Evolutionary conservation across 2,888 invertebrate genomes (phyloP).

Genomic region (Ophraella communa): DNA sequence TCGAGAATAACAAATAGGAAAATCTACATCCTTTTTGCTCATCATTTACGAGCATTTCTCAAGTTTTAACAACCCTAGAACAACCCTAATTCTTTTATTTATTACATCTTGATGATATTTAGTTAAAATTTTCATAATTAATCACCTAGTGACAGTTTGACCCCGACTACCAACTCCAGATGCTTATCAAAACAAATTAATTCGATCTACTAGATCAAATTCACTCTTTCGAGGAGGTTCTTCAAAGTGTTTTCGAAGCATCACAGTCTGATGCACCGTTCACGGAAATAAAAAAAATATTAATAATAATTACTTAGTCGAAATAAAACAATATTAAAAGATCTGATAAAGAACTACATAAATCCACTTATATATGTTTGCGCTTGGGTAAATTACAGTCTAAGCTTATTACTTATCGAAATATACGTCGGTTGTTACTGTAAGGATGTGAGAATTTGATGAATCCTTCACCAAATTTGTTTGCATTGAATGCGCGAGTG

Average conservation of each 20-base stretch:
- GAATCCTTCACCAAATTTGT: background rate
- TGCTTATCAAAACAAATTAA: constrained; percentile 19
- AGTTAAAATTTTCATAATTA: too few species aligned
- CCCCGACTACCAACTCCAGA: background rate
- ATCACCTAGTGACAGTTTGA: too few species aligned
- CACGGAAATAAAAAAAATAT: background rate
- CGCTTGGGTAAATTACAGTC: background rate
- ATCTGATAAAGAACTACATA: background rate
- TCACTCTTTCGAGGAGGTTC: constrained; percentile 14
- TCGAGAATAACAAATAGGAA: too few species aligned
- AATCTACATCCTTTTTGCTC: too few species aligned
- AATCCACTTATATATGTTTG: too few species aligned
- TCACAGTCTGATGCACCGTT: constrained; percentile 10
- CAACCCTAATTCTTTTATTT: too few species aligned
- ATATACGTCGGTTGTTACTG: too few species aligned
- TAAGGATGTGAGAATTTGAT: background rate
- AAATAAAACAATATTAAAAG: constrained; percentile 2
- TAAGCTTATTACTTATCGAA: background rate
- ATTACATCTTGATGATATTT: too few species aligned
- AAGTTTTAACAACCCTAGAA: too few species aligned
- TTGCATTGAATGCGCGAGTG: too few species aligned
- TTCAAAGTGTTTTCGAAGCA: constrained; percentile 23
- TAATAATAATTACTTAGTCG: background rate
- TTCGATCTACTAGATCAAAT: constrained; percentile 17
- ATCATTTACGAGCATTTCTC: too few species aligned